These are phyloP conservation scores for Bombus confusus DNA, from an alignment of 1,140 invertebrate genomes.

Conservation along the genomic window DNA sequence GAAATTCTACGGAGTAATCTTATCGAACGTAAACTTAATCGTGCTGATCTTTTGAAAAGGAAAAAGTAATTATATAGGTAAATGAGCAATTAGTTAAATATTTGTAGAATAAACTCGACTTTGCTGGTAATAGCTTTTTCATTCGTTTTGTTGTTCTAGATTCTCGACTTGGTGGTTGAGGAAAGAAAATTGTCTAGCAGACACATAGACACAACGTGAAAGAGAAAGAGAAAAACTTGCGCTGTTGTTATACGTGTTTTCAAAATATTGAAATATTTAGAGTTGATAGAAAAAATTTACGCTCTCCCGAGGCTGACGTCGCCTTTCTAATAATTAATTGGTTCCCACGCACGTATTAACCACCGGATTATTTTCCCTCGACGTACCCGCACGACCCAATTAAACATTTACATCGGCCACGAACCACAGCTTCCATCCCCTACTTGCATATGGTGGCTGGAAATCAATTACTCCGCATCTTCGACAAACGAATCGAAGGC, in stretches of 20 bases:
- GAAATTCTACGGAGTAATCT: background rate
- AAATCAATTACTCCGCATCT: slow-evolving; percentile 59
- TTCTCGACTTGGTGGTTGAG: no score
- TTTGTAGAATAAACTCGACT: no score
- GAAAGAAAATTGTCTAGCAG: background rate
- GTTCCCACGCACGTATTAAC: background rate
- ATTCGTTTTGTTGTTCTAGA: background rate
- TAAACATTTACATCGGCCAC: background rate
- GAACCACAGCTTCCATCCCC: slow-evolving; percentile 14
- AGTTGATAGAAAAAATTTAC: background rate
- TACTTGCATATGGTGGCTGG: slow-evolving; percentile 61
- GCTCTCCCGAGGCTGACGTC: background rate
- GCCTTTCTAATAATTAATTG: background rate
- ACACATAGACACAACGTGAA: no score
- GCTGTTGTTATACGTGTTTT: background rate
- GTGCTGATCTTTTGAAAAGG: background rate
- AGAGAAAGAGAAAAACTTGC: no score
- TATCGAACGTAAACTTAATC: background rate
- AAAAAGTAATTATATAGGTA: background rate
- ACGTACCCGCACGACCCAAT: background rate
- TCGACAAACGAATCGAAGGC: background rate
- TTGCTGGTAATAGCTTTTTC: no score
- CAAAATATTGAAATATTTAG: background rate
- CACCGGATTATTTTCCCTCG: background rate
- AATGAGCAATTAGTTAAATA: background rate